Evolutionary conservation across 2,113 vertebrate species (phyloP).

Genomic region (Danionella cerebrum): DNA sequence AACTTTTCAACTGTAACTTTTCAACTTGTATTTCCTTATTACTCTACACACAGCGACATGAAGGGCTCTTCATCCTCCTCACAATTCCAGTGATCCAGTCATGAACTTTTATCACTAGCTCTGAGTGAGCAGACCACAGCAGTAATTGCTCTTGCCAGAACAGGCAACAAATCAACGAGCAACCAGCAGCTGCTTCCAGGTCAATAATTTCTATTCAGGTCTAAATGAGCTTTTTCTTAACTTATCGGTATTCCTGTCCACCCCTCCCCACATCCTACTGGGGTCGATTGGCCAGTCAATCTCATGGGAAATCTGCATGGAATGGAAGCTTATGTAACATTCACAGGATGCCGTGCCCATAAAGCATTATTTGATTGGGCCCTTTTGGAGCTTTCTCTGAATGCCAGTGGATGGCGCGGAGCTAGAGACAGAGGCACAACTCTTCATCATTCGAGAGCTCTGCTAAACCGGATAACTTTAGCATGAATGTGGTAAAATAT

Average conservation of each 20-base stretch:
- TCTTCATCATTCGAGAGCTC: not conserved
- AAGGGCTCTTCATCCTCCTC: not conserved
- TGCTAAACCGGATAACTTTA: not conserved
- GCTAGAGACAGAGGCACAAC: not conserved
- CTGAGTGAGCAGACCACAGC: slow-evolving; percentile 36
- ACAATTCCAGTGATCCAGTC: not conserved
- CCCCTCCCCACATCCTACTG: slow-evolving; percentile 38
- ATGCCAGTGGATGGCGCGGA: slow-evolving; percentile 23
- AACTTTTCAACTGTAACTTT: too few species aligned
- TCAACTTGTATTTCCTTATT: too few species aligned
- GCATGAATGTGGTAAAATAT: not conserved
- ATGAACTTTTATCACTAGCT: slow-evolving; percentile 6
- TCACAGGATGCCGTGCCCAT: slow-evolving; percentile 29
- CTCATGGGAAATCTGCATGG: slow-evolving; percentile 35
- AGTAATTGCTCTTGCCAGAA: slow-evolving; percentile 48
- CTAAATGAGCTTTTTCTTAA: slow-evolving; percentile 48
- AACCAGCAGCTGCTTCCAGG: slow-evolving; percentile 42
- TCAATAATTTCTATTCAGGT: slow-evolving; percentile 49
- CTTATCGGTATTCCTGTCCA: slow-evolving; percentile 44
- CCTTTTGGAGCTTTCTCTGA: slow-evolving; percentile 32
- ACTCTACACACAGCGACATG: not conserved
- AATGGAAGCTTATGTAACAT: slow-evolving; percentile 41
- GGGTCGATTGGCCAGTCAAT: slow-evolving; percentile 48
- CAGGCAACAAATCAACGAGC: slow-evolving; percentile 47
- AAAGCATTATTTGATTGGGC: slow-evolving; percentile 38